These are phyloP conservation scores for Corythaeola cristata DNA, from an alignment of 2,113 vertebrate genomes.

Conservation along the genomic window DNA sequence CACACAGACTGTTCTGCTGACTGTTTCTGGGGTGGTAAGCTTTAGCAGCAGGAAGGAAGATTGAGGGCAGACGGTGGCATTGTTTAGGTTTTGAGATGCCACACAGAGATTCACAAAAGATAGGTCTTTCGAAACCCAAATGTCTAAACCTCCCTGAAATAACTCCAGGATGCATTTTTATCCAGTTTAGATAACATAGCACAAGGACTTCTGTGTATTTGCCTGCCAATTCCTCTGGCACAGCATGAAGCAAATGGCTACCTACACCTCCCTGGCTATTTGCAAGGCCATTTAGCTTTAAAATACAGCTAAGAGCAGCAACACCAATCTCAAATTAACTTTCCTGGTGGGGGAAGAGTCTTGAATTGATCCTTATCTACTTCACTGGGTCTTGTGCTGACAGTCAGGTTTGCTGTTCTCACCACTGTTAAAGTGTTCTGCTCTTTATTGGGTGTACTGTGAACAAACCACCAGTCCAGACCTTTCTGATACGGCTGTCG, in stretches of 20 bases:
- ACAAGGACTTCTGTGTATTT: constrained; percentile 18
- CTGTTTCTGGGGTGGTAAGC: not conserved
- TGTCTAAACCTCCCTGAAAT: not conserved
- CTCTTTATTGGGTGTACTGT: constrained; percentile 44
- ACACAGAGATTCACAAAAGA: not conserved
- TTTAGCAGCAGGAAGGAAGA: constrained; percentile 1
- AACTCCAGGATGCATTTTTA: not conserved
- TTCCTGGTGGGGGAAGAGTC: constrained; percentile 5
- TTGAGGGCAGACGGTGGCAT: constrained; percentile 13
- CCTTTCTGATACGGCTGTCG: constrained; percentile 37
- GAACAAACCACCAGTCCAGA: constrained; percentile 56
- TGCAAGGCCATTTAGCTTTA: constrained; percentile 51
- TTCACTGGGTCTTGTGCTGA: constrained; percentile 46
- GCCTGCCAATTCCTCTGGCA: constrained; percentile 17
- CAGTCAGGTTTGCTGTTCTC: constrained; percentile 58
- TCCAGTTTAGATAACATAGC: not conserved
- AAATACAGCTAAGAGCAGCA: constrained; percentile 22
- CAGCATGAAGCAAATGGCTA: constrained; percentile 32
- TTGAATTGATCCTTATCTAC: constrained; percentile 47
- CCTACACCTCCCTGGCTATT: constrained; percentile 29
- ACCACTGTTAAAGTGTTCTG: constrained; percentile 35
- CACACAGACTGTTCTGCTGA: not conserved
- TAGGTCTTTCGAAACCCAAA: not conserved
- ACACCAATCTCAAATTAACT: constrained; percentile 25
- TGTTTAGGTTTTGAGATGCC: constrained; percentile 25